Evolutionary conservation across 2,888 invertebrate genomes (phyloP), one percentile per base, ranked within the genome.

Genomic region (Pristionchus mayeri): DNA sequence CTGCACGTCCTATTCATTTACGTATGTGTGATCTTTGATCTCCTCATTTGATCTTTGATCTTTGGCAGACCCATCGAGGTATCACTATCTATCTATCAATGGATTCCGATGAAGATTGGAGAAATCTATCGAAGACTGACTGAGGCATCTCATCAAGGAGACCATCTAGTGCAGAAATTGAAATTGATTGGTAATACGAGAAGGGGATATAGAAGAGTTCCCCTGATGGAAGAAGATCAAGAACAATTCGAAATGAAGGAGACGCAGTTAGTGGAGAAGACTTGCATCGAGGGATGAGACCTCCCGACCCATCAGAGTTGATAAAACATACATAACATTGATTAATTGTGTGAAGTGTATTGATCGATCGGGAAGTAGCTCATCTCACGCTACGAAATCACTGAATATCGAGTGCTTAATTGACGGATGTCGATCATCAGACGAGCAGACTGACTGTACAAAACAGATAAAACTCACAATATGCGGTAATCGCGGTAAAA

Each of bases 81-180:
- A 21, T 11, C 44, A 71, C n/a, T n/a, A n/a, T n/a, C 40, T 16
- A 24, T 40, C 44, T 71, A 71, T 40, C 40, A 71, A 34, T 71
- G 40, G 71, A 71, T 71, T 44, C 71, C 37, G 37, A 40, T 40
- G 44, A 71, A 71, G 18, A 44, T 44, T 11, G n/a, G 71, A 71
- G 71, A 37, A 24, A 13, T 60, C 30, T 60, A 30, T 60, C 60
- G 13, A 44, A 44, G 6, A 9, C 44, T 44, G 44, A 44, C 44
- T 63, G 30, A 34, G 34, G 34, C 27, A 6, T 34, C 21, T 21
- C 34, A 63, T 34, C 63, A 30, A 34, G 18, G 18, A 21, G 63
- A 34, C 34, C 63, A 63, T 63, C 18, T 63, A 18, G 21, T 34
- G 1, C 34, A 63, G 34, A 63, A 63, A 34, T 27, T 63, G 30